Evolutionary conservation across 1,140 invertebrate species (phyloP).

Genomic region (Orussus abietinus): DNA sequence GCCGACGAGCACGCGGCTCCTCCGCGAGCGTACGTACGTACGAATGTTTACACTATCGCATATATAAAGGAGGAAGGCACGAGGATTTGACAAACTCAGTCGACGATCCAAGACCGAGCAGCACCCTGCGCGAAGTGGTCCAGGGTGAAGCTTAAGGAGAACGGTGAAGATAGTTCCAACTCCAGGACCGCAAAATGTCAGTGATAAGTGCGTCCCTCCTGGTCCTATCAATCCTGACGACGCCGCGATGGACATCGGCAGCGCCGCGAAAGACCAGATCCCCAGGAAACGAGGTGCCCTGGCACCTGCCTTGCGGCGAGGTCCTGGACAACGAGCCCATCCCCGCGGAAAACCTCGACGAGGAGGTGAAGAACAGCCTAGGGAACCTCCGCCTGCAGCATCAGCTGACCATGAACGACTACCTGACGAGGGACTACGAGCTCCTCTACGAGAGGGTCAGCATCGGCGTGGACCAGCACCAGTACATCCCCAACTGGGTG

Average conservation of each 20-base stretch:
- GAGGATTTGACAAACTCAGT: slow-evolving; percentile 51
- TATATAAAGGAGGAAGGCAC: slow-evolving; percentile 48
- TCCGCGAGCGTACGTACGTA: slow-evolving; percentile 35
- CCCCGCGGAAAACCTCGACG: slow-evolving; percentile 16
- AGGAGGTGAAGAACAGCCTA: slow-evolving; percentile 26
- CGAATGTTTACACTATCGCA: slow-evolving; percentile 50
- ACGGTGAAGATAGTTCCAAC: too few relatives aligned
- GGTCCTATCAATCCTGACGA: neutral
- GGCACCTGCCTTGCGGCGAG: slow-evolving; percentile 42
- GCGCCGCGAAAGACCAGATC: slow-evolving; percentile 19
- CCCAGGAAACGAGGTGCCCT: slow-evolving; percentile 31
- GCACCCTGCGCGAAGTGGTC: too few relatives aligned
- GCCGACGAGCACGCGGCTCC: slow-evolving; percentile 11
- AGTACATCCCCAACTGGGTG: slow-evolving; percentile 51
- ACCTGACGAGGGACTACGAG: slow-evolving; percentile 38
- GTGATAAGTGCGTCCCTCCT: neutral
- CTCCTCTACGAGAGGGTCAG: slow-evolving; percentile 42
- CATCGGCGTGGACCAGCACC: slow-evolving; percentile 41
- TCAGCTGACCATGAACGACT: slow-evolving; percentile 37
- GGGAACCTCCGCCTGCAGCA: slow-evolving; percentile 37
- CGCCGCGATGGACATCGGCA: too few relatives aligned
- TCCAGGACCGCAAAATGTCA: too few relatives aligned
- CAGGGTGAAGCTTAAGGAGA: too few relatives aligned
- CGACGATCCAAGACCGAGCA: slow-evolving; percentile 26
- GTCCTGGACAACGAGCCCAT: slow-evolving; percentile 12